These are phyloP conservation scores for Euleptes europaea DNA, from an alignment of 2,113 vertebrate genomes.

Conservation along the genomic window DNA sequence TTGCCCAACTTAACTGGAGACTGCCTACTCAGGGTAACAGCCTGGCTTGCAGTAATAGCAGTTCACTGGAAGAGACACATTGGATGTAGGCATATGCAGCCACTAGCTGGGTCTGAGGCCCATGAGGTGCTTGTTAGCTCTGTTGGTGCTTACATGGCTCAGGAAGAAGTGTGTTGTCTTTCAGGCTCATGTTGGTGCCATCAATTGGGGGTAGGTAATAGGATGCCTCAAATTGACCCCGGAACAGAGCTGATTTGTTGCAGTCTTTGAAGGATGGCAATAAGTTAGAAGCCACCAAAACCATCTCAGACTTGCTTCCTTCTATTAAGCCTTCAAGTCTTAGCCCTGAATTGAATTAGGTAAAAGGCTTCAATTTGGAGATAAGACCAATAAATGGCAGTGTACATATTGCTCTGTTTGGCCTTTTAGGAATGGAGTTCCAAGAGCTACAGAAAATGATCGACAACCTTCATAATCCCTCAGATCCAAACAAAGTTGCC, in stretches of 20 bases:
- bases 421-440: conserved; percentile 70
- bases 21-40: no score
- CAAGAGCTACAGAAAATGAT: conserved; percentile 75
- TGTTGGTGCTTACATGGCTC: no score
- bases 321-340: background rate
- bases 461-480: conserved; percentile 66
- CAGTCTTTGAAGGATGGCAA: background rate
- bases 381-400: background rate
- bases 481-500: conserved; percentile 65
- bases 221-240: no score
- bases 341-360: background rate
- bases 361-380: background rate
- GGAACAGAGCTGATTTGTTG: background rate
- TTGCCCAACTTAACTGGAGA: no score
- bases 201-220: no score
- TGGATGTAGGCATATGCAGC: no score
- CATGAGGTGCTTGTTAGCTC: no score
- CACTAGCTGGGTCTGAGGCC: no score
- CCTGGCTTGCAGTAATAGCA: background rate
- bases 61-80: no score
- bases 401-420: conserved; percentile 20
- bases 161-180: no score
- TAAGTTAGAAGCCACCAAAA: background rate
- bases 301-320: background rate
- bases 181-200: no score